Base-by-base conservation (phyloP, 2,888 invertebrate genomes). In the Sinodicranocentrus sp. region DNA sequence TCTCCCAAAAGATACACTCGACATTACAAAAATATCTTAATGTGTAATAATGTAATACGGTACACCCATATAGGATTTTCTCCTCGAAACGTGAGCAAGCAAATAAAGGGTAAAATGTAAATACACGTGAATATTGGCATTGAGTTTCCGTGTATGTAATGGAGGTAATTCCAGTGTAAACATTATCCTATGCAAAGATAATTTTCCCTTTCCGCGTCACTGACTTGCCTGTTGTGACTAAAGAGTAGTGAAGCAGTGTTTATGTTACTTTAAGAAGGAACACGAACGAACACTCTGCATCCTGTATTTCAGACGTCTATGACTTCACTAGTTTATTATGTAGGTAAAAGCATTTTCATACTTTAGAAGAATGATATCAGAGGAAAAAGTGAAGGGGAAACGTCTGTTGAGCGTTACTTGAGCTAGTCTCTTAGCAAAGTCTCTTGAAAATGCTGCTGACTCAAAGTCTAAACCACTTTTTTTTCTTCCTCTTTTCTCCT, bases 381-480 rank as follows among this genome's bases (percentile, higher is more conserved):
- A 26, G 44, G 48, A 25, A 48, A 68, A 43, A 67, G 23, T 57
- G 57, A 57, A 67, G 54, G 44, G 76, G 57, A 76, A 75, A 76
- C 52, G 65, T 65, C 65, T 76, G 65, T 39, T 33, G 65, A 68
- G 78, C 68, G 78, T 70, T 78, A 19, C 59, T 43, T 54, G 68
- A 70, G 68, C 70, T 52, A 61, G 59, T 68, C 65, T 65, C 43
- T 25, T 54, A 43, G 26, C 21, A 63, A 17, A 61, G 33, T 73
- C 73, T 61, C 61, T 61, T 65, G 65, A 65, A 65, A 75, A 65
- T 65, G 65, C 39, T 76, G 75, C 75, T 76, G 73, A 73, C 73
- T 73, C 63, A 57, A 15, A 17, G 33, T 25, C 19, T 17, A 17
- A 57, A 10, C 43, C 57, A 72, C 17, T 25, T 44, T 44, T 21